Conservation (phyloP, 2,888 invertebrate genomes). For the Malthinus flaveolus region DNA sequence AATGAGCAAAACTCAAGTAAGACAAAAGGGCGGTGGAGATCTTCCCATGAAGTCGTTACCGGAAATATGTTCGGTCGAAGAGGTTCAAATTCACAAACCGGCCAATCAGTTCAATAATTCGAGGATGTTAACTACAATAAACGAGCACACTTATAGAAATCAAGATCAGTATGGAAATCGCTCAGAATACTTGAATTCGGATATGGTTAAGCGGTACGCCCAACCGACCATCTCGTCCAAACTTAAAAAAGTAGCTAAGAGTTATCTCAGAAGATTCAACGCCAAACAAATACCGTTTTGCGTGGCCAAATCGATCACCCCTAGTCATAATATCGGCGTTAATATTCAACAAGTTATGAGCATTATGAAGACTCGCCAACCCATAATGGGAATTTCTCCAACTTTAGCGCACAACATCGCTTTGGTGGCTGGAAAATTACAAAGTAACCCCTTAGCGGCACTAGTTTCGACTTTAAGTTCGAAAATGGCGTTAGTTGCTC, state of each 20-base stretch:
- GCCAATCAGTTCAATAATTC: constrained; percentile 1
- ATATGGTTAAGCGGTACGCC: constrained; percentile 56
- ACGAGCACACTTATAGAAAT: constrained; percentile 26
- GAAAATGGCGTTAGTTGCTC: constrained; percentile 39
- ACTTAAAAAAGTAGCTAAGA: constrained; percentile 64
- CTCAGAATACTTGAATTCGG: not conserved
- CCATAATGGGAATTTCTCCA: constrained; percentile 50
- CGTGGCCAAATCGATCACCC: constrained; percentile 63
- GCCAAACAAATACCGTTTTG: constrained; percentile 65
- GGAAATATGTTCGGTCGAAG: not conserved
- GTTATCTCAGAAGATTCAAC: constrained; percentile 55
- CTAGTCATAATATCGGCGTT: constrained; percentile 66
- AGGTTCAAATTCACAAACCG: not conserved
- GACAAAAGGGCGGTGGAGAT: constrained; percentile 18
- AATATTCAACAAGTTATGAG: constrained; percentile 64
- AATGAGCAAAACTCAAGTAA: not conserved
- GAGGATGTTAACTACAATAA: constrained; percentile 30
- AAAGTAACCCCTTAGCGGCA: constrained; percentile 44
- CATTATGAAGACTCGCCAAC: constrained; percentile 47
- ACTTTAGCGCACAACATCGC: constrained; percentile 54
- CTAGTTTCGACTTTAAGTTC: constrained; percentile 49
- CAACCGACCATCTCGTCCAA: constrained; percentile 68
- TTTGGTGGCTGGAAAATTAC: constrained; percentile 50
- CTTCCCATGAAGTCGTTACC: not conserved
- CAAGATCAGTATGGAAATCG: not conserved